Conservation (phyloP, 2,888 invertebrate species). For the Terebella lapidaria region DNA sequence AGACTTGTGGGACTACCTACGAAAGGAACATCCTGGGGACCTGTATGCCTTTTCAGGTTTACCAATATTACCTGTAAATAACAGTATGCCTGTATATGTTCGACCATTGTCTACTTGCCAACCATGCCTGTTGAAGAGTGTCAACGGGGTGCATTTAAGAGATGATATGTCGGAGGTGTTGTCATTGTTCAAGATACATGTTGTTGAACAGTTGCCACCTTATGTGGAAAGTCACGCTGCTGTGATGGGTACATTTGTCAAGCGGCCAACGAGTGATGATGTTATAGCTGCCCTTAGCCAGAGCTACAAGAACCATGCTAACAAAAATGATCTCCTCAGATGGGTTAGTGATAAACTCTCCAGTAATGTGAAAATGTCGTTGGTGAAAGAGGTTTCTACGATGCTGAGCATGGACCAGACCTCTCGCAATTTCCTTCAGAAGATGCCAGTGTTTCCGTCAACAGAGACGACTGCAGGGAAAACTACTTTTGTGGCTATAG, state of each 20-base stretch:
- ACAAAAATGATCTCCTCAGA: neutral
- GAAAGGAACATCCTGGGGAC: constrained; percentile 19
- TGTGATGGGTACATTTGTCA: constrained; percentile 19
- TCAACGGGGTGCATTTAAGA: constrained; percentile 17
- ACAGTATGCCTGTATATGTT: constrained; percentile 1
- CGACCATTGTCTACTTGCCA: constrained; percentile 11
- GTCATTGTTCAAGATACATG: constrained; percentile 11
- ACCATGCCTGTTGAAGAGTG: constrained; percentile 4
- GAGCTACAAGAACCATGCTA: neutral
- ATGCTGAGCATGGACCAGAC: constrained; percentile 5
- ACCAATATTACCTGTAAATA: constrained; percentile 20
- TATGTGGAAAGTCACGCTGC: constrained; percentile 19
- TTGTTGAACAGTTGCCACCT: constrained; percentile 16
- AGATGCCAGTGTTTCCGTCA: constrained; percentile 20
- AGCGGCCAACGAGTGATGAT: constrained; percentile 21
- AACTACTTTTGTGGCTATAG: constrained; percentile 14
- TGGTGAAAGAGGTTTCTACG: constrained; percentile 10
- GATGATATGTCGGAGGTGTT: constrained; percentile 7
- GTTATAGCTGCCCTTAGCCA: constrained; percentile 7
- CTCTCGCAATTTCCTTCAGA: constrained; percentile 9
- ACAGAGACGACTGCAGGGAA: neutral
- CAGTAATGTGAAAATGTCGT: constrained; percentile 1
- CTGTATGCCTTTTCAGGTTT: constrained; percentile 18
- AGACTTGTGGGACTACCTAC: constrained; percentile 23
- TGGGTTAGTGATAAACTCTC: neutral